phyloP scores from a whole-genome alignment of 2,797 vertebrate genomes.

The Coluber constrictor region DNA sequence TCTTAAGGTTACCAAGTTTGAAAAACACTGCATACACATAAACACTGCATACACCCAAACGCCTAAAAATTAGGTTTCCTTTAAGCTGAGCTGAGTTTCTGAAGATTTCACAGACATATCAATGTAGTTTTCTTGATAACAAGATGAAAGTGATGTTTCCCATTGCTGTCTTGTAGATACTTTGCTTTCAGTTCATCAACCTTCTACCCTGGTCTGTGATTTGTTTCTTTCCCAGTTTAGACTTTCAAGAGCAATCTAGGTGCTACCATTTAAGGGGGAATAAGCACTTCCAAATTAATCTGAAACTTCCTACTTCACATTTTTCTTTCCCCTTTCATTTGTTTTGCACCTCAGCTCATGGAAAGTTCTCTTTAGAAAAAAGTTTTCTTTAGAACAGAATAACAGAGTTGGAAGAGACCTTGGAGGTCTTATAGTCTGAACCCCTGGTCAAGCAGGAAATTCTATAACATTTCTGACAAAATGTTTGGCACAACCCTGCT shows the following conservation, averaged over 20 bases:
- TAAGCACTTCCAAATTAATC: background rate
- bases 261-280: background rate
- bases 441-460: background rate
- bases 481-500: background rate
- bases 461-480: background rate
- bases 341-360: background rate
- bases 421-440: background rate
- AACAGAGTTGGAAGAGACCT: background rate
- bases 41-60: too few species aligned
- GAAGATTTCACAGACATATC: background rate
- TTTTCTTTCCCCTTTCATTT: background rate
- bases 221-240: background rate
- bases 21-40: background rate
- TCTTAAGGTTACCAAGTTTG: background rate
- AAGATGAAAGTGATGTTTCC: background rate
- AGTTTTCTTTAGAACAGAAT: background rate
- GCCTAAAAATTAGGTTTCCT: background rate
- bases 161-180: background rate
- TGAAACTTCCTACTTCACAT: background rate
- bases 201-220: background rate
- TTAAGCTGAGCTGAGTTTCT: background rate
- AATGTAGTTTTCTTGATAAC: background rate
- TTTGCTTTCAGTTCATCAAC: background rate
- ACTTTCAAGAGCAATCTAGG: background rate
- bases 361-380: background rate